Base-by-base conservation (phyloP, 1,140 invertebrate species). In the Neodiprion lecontei region DNA sequence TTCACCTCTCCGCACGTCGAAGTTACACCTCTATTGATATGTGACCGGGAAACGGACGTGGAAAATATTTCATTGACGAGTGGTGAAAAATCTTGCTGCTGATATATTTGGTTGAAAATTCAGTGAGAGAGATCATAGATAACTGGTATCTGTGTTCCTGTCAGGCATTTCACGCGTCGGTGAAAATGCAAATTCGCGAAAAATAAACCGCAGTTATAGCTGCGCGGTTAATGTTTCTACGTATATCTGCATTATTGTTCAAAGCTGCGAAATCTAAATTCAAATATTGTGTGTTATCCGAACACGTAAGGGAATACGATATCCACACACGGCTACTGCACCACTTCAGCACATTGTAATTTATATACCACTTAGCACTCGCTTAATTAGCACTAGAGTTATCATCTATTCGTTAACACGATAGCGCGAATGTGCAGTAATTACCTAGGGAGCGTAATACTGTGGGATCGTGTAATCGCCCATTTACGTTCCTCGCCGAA, bases 371-470 rank as follows among this genome's bases (percentile, higher is more conserved):
- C 9, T 61, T 61, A 17, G 53, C n/a, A 61, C n/a, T 17, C n/a
- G 53, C 53, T 61, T 61, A 61, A 61, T 61, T 61, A 61, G 53
- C n/a, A 61, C 53, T 17, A 17, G 11, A 61, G 53, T 61, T 14
- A 61, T 61, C n/a, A 61, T 61, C 53, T 17, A 61, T 61, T 61
- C 53, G 8, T 61, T 61, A 14, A 17, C n/a, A 61, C 53, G 53
- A 61, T 61, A 61, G 53, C 53, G 53, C 9, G n/a, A 61, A 61
- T 17, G n/a, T 9, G 28, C 28, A 66, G 72, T 72, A 72, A 72
- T 72, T 28, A 17, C 40, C 23, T 49, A 23, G 47, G 47, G 28
- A 40, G 28, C 28, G 28, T 40, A 40, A 40, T 40, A 40, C 28
- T 40, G 28, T 40, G 28, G 28, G 28, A 40, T 40, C 28, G 28